A percentile compares a stretch with the other conserved stretches of the same genome.
Conservation (phyloP, 2,797 vertebrate genomes). For the Sebastes itinus region DNA sequence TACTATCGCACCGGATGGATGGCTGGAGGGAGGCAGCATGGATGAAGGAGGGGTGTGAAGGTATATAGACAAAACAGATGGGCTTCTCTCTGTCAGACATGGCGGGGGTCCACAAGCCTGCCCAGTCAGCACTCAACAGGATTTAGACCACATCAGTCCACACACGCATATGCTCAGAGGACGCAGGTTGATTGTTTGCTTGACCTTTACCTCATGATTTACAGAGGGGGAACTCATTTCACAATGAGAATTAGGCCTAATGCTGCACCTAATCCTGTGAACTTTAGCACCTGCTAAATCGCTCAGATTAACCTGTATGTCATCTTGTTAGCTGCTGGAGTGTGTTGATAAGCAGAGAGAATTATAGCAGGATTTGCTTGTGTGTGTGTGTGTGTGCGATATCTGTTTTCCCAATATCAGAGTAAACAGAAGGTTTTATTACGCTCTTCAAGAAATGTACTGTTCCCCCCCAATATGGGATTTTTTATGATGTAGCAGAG, state of each 20-base stretch:
- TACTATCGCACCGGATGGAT: conserved; percentile 3
- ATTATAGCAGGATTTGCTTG: conserved; percentile 25
- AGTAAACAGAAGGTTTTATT: conserved; percentile 32
- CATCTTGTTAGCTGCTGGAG: neutral
- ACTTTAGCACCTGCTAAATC: conserved; percentile 53
- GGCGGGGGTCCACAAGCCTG: conserved; percentile 5
- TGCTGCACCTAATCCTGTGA: conserved; percentile 49
- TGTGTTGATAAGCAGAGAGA: conserved; percentile 37
- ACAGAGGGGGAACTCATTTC: conserved; percentile 18
- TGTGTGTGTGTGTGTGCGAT: neutral
- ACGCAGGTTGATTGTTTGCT: conserved; percentile 44
- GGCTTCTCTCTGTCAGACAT: conserved; percentile 28
- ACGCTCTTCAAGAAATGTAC: conserved; percentile 10
- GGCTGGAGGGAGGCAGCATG: neutral
- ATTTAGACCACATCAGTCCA: conserved; percentile 17
- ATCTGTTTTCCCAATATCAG: conserved; percentile 21
- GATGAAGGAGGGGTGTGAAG: conserved; percentile 4
- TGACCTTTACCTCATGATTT: conserved; percentile 35
- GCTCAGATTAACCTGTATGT: conserved; percentile 24
- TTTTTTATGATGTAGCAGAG: conserved; percentile 23
- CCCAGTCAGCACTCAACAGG: conserved; percentile 18
- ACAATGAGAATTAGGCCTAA: neutral
- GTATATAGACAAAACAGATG: conserved; percentile 52
- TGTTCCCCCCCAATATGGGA: conserved; percentile 13
- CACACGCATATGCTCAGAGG: neutral